These are phyloP conservation scores for Agonopterix alstromeriana DNA, from an alignment of 2,888 invertebrate species.

Conservation along the genomic window DNA sequence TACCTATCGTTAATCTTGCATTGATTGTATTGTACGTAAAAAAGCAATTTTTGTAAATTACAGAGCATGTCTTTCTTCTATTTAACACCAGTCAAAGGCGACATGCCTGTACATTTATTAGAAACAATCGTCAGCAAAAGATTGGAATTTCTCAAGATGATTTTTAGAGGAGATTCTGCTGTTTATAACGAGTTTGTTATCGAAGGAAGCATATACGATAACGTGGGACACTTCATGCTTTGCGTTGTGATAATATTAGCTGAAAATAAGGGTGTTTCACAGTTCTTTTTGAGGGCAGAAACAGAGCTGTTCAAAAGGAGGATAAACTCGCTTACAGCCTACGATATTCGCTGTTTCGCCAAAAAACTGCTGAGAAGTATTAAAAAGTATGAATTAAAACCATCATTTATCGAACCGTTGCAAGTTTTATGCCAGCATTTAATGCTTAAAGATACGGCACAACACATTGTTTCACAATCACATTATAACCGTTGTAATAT, in stretches of 20 bases:
- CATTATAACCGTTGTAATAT: constrained; percentile 34
- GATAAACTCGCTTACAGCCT: constrained; percentile 34
- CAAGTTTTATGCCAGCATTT: constrained; percentile 45
- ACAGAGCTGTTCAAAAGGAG: constrained; percentile 42
- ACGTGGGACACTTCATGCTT: constrained; percentile 76
- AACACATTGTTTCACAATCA: constrained; percentile 35
- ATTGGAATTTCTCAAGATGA: constrained; percentile 61
- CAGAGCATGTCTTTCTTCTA: constrained; percentile 73
- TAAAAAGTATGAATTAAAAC: constrained; percentile 29
- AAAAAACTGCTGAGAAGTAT: constrained; percentile 47
- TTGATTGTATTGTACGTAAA: too few species aligned
- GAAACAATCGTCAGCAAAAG: constrained; percentile 71
- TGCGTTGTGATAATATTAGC: constrained; percentile 54
- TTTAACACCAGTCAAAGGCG: constrained; percentile 72
- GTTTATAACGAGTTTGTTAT: constrained; percentile 73
- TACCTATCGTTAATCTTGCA: too few species aligned
- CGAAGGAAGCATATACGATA: constrained; percentile 77
- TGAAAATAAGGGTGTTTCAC: constrained; percentile 37
- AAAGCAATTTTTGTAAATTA: background rate
- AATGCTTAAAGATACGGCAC: constrained; percentile 44
- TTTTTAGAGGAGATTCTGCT: constrained; percentile 34
- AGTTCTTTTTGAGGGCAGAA: constrained; percentile 51
- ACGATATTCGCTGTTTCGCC: constrained; percentile 51
- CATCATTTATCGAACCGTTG: constrained; percentile 32
- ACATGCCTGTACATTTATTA: constrained; percentile 67